Percentiles rank a stretch among this genome's conserved stretches.
Conservation (phyloP, 2,113 vertebrate species). For the Gasterosteus aculeatus region DNA sequence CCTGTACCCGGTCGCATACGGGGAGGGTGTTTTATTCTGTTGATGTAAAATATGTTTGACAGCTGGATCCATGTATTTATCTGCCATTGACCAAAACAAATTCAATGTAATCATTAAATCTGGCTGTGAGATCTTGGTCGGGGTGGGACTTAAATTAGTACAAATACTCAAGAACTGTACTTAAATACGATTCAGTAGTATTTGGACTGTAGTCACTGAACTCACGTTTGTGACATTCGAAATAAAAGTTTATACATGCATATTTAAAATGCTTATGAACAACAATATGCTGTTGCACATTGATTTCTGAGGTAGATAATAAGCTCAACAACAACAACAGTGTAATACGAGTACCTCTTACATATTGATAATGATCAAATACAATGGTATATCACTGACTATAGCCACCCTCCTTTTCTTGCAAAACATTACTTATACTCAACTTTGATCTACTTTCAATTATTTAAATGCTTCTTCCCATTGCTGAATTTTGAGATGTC, state of each 20-base stretch:
- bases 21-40: no score
- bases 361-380: neutral
- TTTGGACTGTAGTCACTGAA: neutral
- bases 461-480: neutral
- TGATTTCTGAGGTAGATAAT: neutral
- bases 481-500: neutral
- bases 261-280: neutral
- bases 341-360: neutral
- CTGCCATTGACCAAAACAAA: no score
- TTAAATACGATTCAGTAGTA: neutral
- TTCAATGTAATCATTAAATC: no score
- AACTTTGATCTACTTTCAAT: neutral
- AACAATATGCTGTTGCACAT: neutral
- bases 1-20: no score
- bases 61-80: no score
- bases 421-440: neutral
- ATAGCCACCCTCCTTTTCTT: no score
- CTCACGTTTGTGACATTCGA: no score
- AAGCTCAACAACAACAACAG: neutral
- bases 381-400: no score
- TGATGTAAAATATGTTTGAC: no score
- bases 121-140: no score
- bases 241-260: neutral
- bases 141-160: no score
- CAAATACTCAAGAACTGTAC: no score